These are phyloP conservation scores for Pyrocephalus nanus DNA, from an alignment of 2,797 vertebrate species.

Conservation along the genomic window DNA sequence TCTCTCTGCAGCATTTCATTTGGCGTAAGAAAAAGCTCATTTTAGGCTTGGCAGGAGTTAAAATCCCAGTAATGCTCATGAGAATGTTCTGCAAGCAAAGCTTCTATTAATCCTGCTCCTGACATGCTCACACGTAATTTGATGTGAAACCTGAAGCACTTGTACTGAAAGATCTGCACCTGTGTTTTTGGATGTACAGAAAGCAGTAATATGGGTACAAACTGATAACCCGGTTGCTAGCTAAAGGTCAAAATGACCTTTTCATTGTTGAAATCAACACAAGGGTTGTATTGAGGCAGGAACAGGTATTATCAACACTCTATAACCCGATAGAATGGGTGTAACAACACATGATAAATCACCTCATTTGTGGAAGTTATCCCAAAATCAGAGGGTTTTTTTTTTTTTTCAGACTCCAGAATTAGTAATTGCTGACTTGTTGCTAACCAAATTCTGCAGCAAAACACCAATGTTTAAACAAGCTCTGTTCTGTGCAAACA, in stretches of 20 bases:
- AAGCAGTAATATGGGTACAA: background rate
- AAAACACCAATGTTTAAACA: background rate
- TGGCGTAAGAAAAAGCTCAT: conserved; percentile 32
- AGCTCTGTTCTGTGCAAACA: background rate
- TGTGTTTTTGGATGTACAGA: background rate
- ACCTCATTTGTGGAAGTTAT: background rate
- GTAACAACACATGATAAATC: background rate
- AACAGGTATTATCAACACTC: background rate
- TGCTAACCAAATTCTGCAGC: background rate
- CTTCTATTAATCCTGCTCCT: conserved; percentile 46
- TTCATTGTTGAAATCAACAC: background rate
- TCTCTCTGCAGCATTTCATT: conserved; percentile 15
- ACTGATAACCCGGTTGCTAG: background rate
- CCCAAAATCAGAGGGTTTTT: background rate
- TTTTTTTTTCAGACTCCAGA: background rate
- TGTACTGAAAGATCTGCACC: conserved; percentile 43
- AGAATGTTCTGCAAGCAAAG: conserved; percentile 43
- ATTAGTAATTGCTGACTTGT: background rate
- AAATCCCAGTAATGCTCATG: conserved; percentile 48
- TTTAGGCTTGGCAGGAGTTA: conserved; percentile 54
- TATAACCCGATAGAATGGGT: background rate
- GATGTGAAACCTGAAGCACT: conserved; percentile 29
- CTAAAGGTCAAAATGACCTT: conserved; percentile 38
- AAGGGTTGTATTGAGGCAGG: background rate
- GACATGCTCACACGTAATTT: conserved; percentile 20